Base-by-base conservation (phyloP, 2,113 vertebrate species). In the Oreotrochilus melanogaster region DNA sequence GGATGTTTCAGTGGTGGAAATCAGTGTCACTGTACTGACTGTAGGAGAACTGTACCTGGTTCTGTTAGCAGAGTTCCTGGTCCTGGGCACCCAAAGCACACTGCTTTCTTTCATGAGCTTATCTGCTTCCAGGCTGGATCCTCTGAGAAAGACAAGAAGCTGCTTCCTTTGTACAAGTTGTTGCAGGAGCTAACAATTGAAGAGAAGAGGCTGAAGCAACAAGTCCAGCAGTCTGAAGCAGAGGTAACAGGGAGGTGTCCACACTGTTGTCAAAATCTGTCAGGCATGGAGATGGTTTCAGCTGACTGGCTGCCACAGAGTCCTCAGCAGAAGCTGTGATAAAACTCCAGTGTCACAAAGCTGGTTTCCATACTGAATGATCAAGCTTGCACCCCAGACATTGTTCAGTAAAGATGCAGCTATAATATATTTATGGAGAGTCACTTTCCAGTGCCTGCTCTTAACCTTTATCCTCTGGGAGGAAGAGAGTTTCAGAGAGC, bases 101-200 rank as follows among this genome's bases (percentile, higher is more conserved):
- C 70, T 60, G 8, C 53, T 65, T 27, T 24, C 45, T 78, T 31
- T 88, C 89, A 93, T 7, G 25, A 35, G n/a, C 24, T 72, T 80
- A 10, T 89, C 85, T 91, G 64, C 71, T 79, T 96, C 42, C 91
- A 99, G 99, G 98, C 98, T 2, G 98, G 99, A 65, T 97, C 94
- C 4, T 65, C 84, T 42, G 96, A 97, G 57, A 97, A 98, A 56
- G 97, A 97, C 8, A 96, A 96, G 28, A 95, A 94, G 28, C 92
- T 97, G n/a, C 82, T 98, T 54, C 65, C 92, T 58, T 96, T 98
- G 56, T 98, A 98, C 3, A 43, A 98, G 64, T 82, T 97, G 65
- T 96, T 99, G 91, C 39, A 94, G 76, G 33, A 78, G 12, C 97
- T 99, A 69, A 97, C 97, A 87, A 89, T 78, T 0, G 97, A 98